Conservation (phyloP, 2,797 vertebrate species). For the Threskiornis aethiopicus region DNA sequence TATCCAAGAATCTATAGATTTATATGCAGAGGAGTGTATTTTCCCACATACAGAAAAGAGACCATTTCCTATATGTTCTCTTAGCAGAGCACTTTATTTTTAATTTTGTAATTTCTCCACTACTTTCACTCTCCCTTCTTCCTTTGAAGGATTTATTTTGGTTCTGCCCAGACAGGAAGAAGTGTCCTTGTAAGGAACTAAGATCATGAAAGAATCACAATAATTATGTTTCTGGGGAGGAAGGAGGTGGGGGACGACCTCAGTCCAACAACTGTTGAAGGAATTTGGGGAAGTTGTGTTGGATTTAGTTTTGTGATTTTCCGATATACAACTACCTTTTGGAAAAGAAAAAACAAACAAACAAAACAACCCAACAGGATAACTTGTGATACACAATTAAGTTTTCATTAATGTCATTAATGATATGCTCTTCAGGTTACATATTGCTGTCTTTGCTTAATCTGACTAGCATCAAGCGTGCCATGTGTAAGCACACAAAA, state of each 20-base stretch:
- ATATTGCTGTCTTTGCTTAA: background rate
- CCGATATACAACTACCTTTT: background rate
- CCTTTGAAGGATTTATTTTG: background rate
- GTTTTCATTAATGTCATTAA: background rate
- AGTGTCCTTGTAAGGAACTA: background rate
- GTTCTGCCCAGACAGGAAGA: background rate
- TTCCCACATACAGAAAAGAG: background rate
- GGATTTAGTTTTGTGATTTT: background rate
- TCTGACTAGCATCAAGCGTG: background rate
- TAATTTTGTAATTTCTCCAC: background rate
- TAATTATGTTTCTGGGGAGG: background rate
- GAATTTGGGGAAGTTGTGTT: background rate
- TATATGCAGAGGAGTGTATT: background rate
- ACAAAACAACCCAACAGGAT: background rate
- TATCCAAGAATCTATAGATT: background rate
- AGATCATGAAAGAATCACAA: background rate
- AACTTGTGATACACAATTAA: background rate
- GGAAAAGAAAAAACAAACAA: no score
- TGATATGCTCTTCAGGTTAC: background rate
- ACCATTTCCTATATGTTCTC: background rate
- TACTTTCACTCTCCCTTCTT: background rate
- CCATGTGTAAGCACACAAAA: background rate
- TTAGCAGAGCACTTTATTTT: background rate
- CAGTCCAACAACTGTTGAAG: background rate
- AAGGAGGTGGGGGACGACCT: fast-evolving